Percentiles rank a stretch among this genome's conserved stretches.
phyloP scores from a whole-genome alignment of 2,888 invertebrate species.

The Ormyrus nitidulus region DNA sequence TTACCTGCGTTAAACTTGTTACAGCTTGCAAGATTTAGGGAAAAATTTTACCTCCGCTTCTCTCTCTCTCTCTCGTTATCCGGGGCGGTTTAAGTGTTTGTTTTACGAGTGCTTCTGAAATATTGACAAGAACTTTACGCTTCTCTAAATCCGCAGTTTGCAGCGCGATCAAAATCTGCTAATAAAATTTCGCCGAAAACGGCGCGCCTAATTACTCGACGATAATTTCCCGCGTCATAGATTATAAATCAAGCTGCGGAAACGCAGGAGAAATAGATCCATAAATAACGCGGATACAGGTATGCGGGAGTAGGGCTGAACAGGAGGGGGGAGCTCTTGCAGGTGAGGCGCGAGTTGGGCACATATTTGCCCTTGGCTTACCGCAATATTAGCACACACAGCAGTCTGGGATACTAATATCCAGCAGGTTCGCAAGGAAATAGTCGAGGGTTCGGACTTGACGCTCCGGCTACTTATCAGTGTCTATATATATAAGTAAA shows the following conservation, averaged over 20 bases:
- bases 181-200: too few species aligned
- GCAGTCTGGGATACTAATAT: slow-evolving; percentile 43
- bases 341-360: slow-evolving; percentile 59
- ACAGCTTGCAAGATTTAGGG: too few species aligned
- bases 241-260: slow-evolving; percentile 15
- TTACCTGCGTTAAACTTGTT: too few species aligned
- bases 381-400: slow-evolving; percentile 60
- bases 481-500: slow-evolving; percentile 7
- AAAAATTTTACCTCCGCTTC: too few species aligned
- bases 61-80: too few species aligned
- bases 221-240: not conserved
- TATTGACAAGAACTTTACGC: too few species aligned
- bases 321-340: not conserved
- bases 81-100: too few species aligned
- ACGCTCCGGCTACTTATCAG: slow-evolving; percentile 25
- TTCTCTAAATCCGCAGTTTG: too few species aligned
- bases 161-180: too few species aligned
- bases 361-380: slow-evolving; percentile 62
- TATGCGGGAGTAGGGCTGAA: not conserved
- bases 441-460: not conserved
- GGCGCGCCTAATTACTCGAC: too few species aligned
- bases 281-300: slow-evolving; percentile 1
- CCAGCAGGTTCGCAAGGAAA: not conserved
- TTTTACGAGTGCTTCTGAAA: too few species aligned
- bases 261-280: not conserved